Base-by-base conservation (phyloP, 2,113 vertebrate species). In the Bubo scandiacus region DNA sequence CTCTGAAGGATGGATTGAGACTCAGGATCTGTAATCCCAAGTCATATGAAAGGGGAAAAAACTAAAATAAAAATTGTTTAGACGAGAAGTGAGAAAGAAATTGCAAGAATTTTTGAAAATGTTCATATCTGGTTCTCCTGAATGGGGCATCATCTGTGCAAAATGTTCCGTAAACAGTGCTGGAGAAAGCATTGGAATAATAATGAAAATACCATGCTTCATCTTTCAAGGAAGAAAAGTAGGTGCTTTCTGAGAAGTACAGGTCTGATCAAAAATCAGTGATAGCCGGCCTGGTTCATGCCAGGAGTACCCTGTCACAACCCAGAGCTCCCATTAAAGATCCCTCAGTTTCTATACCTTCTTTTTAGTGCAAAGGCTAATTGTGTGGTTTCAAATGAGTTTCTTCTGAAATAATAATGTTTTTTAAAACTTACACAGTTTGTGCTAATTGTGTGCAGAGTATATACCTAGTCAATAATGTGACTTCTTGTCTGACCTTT, bases 401-500 rank as follows among this genome's bases (percentile, higher is more conserved):
- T 92, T 88, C 68, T 84, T 92, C 83, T 62, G 62, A 91, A 89
- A 66, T 15, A 75, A 18, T 36, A 71, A n/a, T 36, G 13, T 13
- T 90, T 93, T 92, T 77, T 61, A 25, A 85, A 82, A 66, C 27
- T 71, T 81, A 61, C 15, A 57, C 57, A 82, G 26, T 62, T 72
- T 79, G 58, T 62, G 40, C 34, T 88, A 92, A 95, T 86, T 86
- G 75, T 55, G 84, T 86, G 93, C 81, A 55, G 61, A 88, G 54
- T 82, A 75, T 43, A 83, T 86, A 71, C 3, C 19, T 58, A 90
- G 90, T 95, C 65, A 73, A 94, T 96, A 97, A 62, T 49, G 43
- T 63, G 89, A 90, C 92, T 92, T 86, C 71, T 93, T 75, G 51
- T 14, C 51, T 86, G 86, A 90, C 90, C 81, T 88, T 94, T 93